Base-by-base conservation (phyloP, 37 sponge, comb jelly and placozoan genomes). In the Haliclona indistincta region DNA sequence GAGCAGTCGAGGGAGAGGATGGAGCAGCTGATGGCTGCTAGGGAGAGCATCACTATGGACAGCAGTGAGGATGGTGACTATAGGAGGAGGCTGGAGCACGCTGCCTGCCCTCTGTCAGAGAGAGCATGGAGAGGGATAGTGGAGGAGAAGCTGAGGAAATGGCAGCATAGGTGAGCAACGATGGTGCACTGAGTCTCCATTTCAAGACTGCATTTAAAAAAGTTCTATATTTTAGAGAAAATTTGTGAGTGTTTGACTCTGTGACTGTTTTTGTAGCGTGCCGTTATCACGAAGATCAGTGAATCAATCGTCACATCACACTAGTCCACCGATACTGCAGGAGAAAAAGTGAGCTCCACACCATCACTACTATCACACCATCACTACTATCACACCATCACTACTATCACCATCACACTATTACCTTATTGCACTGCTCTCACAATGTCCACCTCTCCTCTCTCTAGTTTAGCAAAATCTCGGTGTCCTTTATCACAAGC, bases 51-150 rank as follows among this genome's bases (percentile, higher is more conserved):
- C 8, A 26, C 32, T 38, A 43, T 74, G 7, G 81, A 63, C 15
- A 60, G 26, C 15, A 30, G 73, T 23, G 7, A 30, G 7, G 22
- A 49, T 13, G 17, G 54, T 25, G 54, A 56, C 32, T 75, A 74
- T 65, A 4, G 19, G 0, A 20, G 56, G 19, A 68, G 76, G n/a
- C 71, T 84, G 20, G 71, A 84, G 55, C 71, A 63, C 23, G 52
- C 71, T 30, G 2, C 64, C 34, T 30, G 54, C 13, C 85, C 78
- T 3, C 55, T 84, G 41, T 44, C 64, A 8, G 61, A 63, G 3
- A 32, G 45, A 11, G 85, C 71, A 3, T 71, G 78, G 78, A 43
- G 62, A 20, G 78, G 73, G 0, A 8, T 84, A 25, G 68, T 84
- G 3, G 3, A 63, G 33, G 73, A 84, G 63, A 77, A 78, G 20